Evolutionary conservation across 2,797 vertebrate genomes (phyloP).

Genomic region (Falco columbarius): DNA sequence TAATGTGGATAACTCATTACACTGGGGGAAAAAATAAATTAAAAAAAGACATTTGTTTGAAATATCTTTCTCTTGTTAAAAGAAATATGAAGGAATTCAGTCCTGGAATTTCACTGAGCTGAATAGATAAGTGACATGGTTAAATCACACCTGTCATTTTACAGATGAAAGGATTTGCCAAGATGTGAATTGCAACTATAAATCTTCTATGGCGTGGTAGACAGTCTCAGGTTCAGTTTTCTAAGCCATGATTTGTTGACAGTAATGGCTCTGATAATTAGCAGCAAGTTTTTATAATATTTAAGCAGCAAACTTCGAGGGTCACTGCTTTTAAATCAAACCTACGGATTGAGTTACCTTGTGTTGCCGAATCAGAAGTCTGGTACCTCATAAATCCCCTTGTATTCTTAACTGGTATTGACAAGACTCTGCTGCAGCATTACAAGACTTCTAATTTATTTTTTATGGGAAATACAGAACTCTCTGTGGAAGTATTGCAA

Average conservation of each 20-base stretch:
- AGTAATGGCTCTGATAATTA: slow-evolving; percentile 49
- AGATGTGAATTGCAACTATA: slow-evolving; percentile 40
- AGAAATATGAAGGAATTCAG: slow-evolving; percentile 22
- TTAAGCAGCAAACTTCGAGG: slow-evolving; percentile 26
- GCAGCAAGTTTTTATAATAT: slow-evolving; percentile 38
- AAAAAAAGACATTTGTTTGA: background rate
- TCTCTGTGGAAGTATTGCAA: background rate
- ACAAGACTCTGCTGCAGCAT: slow-evolving; percentile 20
- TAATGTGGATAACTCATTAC: background rate
- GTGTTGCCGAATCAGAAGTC: background rate
- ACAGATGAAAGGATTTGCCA: slow-evolving; percentile 50
- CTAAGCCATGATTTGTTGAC: slow-evolving; percentile 28
- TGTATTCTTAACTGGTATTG: slow-evolving; percentile 37
- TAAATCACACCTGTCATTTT: slow-evolving; percentile 48
- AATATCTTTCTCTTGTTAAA: slow-evolving; percentile 1
- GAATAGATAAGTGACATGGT: slow-evolving; percentile 2
- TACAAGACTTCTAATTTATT: slow-evolving; percentile 51
- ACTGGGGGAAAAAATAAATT: background rate
- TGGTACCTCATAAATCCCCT: slow-evolving; percentile 40
- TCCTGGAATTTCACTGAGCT: slow-evolving; percentile 1
- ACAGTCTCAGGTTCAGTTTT: background rate
- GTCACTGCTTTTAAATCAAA: slow-evolving; percentile 56
- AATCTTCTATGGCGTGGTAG: slow-evolving; percentile 12
- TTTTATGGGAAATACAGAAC: slow-evolving; percentile 10
- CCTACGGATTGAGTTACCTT: background rate